Percentiles rank a stretch among this genome's conserved stretches.
Conservation (phyloP, 2,797 vertebrate genomes). For the Rhabdophis nuchalis region DNA sequence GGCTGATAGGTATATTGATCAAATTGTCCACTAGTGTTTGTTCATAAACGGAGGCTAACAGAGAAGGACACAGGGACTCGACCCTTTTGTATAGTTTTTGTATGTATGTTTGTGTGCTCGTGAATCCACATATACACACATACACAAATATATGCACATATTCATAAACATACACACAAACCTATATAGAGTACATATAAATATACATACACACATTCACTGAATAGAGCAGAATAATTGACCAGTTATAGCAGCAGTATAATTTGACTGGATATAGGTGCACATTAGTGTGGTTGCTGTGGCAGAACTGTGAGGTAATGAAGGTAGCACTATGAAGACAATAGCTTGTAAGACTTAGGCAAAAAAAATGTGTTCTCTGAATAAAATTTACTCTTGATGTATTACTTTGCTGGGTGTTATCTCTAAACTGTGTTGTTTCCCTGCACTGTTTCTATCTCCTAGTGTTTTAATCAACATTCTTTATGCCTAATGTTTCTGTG, state of each 20-base stretch:
- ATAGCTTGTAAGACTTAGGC: neutral
- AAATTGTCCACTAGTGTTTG: neutral
- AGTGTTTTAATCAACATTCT: neutral
- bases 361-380: neutral
- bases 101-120: neutral
- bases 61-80: neutral
- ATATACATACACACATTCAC: neutral
- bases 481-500: neutral
- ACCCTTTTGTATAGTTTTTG: neutral
- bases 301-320: neutral
- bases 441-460: neutral
- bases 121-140: neutral
- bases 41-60: neutral
- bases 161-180: neutral
- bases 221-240: neutral
- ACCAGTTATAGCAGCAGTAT: neutral
- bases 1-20: neutral
- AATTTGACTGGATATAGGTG: neutral
- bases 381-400: neutral
- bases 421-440: neutral
- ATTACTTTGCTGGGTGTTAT: neutral
- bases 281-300: neutral
- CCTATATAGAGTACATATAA: neutral
- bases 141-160: neutral
- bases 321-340: neutral